These are phyloP conservation scores for Alosa alosa DNA, from an alignment of 2,113 vertebrate species.

Conservation along the genomic window DNA sequence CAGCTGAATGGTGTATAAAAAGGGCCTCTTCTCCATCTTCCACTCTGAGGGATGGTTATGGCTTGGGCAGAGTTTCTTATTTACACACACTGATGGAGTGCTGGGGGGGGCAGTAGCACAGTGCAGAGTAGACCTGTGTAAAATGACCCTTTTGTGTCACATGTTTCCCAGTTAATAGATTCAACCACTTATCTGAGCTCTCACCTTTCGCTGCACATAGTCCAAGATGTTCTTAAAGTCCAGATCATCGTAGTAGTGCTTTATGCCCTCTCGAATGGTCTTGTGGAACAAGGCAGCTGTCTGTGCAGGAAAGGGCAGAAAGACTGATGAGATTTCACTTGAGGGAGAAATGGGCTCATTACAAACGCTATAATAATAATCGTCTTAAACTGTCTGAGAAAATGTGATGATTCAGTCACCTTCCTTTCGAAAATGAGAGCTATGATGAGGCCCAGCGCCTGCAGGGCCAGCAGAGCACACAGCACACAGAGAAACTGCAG, in stretches of 20 bases:
- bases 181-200: neutral
- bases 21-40: neutral
- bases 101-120: neutral
- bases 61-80: neutral
- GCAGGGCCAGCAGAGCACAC: conserved; percentile 75
- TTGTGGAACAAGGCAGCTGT: conserved; percentile 79
- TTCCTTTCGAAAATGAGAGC: conserved; percentile 82
- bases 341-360: neutral
- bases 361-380: neutral
- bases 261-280: conserved; percentile 83
- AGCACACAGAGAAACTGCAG: conserved; percentile 85
- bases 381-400: neutral
- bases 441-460: conserved; percentile 72
- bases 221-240: conserved; percentile 95
- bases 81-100: neutral
- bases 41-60: neutral
- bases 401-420: conserved; percentile 57
- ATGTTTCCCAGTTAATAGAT: neutral
- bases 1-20: neutral
- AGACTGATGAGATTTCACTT: neutral
- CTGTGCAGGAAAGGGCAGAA: conserved; percentile 56
- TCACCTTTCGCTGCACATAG: conserved; percentile 86
- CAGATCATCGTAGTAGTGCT: conserved; percentile 88
- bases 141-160: neutral
- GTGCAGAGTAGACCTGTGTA: neutral